These are phyloP conservation scores for Zoanthus sociatus DNA, from an alignment of 92 coral and sea anemone species.

Conservation along the genomic window DNA sequence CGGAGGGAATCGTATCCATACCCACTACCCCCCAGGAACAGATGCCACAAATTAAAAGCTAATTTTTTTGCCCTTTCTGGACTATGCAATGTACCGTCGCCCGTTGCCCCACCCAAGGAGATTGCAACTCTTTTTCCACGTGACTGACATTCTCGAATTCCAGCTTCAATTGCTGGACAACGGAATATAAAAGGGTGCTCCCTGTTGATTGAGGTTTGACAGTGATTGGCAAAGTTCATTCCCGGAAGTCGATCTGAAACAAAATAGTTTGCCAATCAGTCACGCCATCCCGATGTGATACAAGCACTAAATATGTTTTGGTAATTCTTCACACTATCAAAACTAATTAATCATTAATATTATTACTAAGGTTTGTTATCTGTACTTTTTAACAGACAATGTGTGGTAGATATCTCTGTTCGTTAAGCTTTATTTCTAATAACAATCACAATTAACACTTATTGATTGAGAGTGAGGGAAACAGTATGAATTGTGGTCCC, in stretches of 20 bases:
- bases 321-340: too few relatives aligned
- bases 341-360: too few relatives aligned
- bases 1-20: constrained; percentile 8
- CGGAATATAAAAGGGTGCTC: constrained; percentile 21
- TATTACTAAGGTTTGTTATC: too few relatives aligned
- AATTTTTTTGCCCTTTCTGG: constrained; percentile 9
- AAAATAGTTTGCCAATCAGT: background rate
- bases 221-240: constrained; percentile 43
- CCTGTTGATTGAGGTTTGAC: background rate
- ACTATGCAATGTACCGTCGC: constrained; percentile 27
- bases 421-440: too few relatives aligned
- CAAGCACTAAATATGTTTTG: background rate
- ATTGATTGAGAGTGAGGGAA: too few relatives aligned
- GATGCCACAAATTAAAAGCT: constrained; percentile 9
- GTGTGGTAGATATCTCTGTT: too few relatives aligned
- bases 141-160: constrained; percentile 33
- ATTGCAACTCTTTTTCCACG: constrained; percentile 31
- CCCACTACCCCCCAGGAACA: constrained; percentile 19
- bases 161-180: constrained; percentile 38
- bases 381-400: too few relatives aligned
- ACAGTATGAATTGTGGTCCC: too few relatives aligned
- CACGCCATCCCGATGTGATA: background rate
- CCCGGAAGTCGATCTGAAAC: background rate
- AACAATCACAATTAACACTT: too few relatives aligned
- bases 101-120: constrained; percentile 49